phyloP scores from a whole-genome alignment of 2,797 vertebrate species.

The Calcarius lapponicus region DNA sequence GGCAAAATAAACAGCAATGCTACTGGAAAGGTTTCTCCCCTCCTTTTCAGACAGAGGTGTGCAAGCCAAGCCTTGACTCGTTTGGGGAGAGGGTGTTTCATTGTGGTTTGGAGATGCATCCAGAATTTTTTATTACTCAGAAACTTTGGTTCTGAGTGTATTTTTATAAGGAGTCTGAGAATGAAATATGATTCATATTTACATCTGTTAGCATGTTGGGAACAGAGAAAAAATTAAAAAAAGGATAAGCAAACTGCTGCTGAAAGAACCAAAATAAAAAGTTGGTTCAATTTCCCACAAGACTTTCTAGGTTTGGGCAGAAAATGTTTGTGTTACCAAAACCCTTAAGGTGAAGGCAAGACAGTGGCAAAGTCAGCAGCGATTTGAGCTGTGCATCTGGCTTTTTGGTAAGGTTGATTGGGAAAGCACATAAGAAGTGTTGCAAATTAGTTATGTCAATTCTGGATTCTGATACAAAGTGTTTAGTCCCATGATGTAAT shows the following conservation, averaged over 20 bases:
- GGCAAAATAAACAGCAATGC: slow-evolving; percentile 58
- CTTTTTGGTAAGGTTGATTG: not conserved
- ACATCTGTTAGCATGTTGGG: slow-evolving; percentile 71
- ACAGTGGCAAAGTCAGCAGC: slow-evolving; percentile 14
- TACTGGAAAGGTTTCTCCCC: slow-evolving; percentile 29
- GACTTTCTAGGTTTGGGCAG: slow-evolving; percentile 64
- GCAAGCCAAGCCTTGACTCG: slow-evolving; percentile 72
- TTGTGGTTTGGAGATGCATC: slow-evolving; percentile 71
- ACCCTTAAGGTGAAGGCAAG: slow-evolving; percentile 36
- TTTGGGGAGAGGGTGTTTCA: slow-evolving; percentile 68
- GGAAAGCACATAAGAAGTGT: not conserved
- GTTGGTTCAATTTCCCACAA: slow-evolving; percentile 60
- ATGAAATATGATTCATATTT: slow-evolving; percentile 78
- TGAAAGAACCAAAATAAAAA: slow-evolving; percentile 35
- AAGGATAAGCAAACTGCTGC: slow-evolving; percentile 62
- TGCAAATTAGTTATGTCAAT: slow-evolving; percentile 32
- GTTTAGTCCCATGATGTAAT: slow-evolving; percentile 19
- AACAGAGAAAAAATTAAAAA: not conserved
- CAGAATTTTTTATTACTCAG: slow-evolving; percentile 75
- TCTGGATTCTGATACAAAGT: slow-evolving; percentile 20
- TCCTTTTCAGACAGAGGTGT: slow-evolving; percentile 62
- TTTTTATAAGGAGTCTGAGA: slow-evolving; percentile 76
- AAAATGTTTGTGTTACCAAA: slow-evolving; percentile 64
- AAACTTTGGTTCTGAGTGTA: slow-evolving; percentile 58
- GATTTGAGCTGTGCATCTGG: not conserved